phyloP scores from a whole-genome alignment of 2,113 vertebrate species.

The Ageneiosus marmoratus region DNA sequence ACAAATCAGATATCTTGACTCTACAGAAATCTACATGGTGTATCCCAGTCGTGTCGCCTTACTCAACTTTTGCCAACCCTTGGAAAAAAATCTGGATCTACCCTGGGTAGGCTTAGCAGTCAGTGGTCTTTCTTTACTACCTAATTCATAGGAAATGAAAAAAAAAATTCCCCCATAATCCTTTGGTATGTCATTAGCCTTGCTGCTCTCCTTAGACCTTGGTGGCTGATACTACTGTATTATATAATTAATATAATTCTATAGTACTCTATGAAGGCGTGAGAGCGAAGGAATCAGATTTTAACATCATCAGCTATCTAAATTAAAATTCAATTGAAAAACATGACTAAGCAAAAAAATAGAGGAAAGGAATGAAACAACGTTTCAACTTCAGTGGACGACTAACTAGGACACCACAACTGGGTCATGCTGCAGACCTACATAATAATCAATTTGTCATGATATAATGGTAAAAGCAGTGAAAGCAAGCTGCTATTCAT shows the following conservation, averaged over 20 bases:
- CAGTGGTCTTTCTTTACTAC: neutral
- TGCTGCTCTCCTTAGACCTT: neutral
- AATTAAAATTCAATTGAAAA: slow-evolving; percentile 3
- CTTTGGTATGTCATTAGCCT: neutral
- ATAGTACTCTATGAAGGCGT: neutral
- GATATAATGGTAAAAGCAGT: neutral
- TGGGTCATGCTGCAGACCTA: slow-evolving; percentile 13
- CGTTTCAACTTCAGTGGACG: neutral
- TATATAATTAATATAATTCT: neutral
- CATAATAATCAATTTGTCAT: slow-evolving; percentile 15
- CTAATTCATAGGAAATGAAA: neutral
- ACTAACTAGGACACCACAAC: neutral
- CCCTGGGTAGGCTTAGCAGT: neutral
- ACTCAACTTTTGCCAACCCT: neutral
- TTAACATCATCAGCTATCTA: neutral
- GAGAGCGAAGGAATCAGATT: neutral
- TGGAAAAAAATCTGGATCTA: neutral
- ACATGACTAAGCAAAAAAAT: neutral
- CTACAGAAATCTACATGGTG: neutral
- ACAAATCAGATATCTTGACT: neutral
- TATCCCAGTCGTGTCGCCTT: neutral
- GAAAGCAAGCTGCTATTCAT: neutral
- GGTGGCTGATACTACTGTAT: neutral
- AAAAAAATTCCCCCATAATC: neutral
- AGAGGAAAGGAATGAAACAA: neutral